Evolutionary conservation across 64 coral and sea anemone species (phyloP).

Genomic region (Porites australiensis): DNA sequence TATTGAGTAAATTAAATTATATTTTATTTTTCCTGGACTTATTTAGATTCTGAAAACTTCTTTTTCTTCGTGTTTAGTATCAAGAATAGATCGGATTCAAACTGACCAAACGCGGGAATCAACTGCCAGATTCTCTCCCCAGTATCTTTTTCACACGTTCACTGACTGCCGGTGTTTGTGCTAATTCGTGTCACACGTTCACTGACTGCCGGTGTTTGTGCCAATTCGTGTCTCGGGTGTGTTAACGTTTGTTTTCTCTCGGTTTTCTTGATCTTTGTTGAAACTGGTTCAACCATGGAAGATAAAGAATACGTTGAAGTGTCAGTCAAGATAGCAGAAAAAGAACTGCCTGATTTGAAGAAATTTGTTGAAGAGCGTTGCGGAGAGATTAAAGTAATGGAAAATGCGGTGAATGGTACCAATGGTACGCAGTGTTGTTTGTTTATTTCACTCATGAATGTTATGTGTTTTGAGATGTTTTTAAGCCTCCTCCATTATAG

Average conservation of each 20-base stretch:
- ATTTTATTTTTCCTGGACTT: not conserved
- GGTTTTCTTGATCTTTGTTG: not conserved
- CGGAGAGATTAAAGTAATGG: not conserved
- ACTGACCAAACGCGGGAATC: not conserved
- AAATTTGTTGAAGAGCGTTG: not conserved
- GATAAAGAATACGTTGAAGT: not conserved
- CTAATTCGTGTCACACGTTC: not conserved
- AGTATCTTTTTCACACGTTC: not conserved
- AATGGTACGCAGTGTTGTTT: not conserved
- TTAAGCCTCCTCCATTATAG: not conserved
- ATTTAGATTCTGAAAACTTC: not conserved
- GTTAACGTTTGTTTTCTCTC: too few relatives aligned
- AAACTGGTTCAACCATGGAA: not conserved
- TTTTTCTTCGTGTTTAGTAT: not conserved
- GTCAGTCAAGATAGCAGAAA: not conserved
- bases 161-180: not conserved
- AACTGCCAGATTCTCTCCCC: not conserved
- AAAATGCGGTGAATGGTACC: not conserved
- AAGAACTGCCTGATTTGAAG: not conserved
- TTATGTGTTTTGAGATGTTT: not conserved
- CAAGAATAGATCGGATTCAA: not conserved
- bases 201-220: not conserved
- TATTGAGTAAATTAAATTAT: too few relatives aligned
- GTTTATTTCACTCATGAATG: not conserved
- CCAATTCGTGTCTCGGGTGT: not conserved